These are phyloP conservation scores for Protobothrops flavoviridis DNA, from an alignment of 2,113 vertebrate species.

Conservation along the genomic window DNA sequence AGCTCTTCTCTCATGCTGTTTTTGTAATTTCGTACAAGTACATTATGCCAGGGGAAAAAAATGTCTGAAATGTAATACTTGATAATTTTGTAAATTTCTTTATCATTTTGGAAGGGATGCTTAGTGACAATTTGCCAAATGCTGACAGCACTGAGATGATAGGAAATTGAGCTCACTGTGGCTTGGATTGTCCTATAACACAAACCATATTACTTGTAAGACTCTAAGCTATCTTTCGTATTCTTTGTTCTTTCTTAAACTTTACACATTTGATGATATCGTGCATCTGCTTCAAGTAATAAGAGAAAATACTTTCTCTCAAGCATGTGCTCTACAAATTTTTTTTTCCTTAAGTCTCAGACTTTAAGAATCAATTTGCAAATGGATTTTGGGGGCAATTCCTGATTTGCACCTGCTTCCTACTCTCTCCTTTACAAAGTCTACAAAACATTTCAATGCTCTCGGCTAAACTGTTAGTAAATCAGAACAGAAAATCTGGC, in stretches of 20 bases:
- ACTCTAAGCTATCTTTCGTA: background rate
- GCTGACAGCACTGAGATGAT: background rate
- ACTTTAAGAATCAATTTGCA: background rate
- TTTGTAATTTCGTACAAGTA: background rate
- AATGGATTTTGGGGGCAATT: background rate
- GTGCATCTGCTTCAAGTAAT: background rate
- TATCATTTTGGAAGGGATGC: background rate
- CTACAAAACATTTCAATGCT: background rate
- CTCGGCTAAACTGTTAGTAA: background rate
- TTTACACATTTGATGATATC: too few relatives aligned
- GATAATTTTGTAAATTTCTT: background rate
- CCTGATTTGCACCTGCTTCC: background rate
- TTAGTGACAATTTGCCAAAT: background rate
- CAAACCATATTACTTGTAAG: background rate
- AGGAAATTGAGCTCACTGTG: background rate
- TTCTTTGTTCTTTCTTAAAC: background rate
- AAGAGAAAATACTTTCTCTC: background rate
- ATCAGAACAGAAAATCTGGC: background rate
- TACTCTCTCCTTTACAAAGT: background rate
- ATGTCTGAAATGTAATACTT: background rate
- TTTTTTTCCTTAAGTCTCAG: background rate
- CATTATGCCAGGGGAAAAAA: background rate
- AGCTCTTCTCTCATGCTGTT: background rate
- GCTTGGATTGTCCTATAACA: background rate
- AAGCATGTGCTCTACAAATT: background rate